phyloP scores from a whole-genome alignment of 2,113 vertebrate genomes.

The Albula glossodonta region DNA sequence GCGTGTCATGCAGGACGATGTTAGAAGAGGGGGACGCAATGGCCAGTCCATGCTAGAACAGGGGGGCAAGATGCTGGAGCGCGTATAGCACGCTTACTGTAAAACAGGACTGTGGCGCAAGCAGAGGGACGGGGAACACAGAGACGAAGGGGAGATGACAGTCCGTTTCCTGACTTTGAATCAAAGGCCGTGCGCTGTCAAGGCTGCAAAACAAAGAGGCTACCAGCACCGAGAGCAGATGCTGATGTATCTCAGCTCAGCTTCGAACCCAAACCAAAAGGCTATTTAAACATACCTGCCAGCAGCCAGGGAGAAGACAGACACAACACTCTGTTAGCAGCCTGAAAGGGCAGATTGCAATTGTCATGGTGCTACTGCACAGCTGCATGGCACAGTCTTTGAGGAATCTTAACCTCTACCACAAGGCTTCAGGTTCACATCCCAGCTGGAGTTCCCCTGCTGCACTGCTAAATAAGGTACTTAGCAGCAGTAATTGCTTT shows the following conservation, averaged over 20 bases:
- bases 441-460: neutral
- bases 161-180: conserved; percentile 45
- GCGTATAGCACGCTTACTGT: neutral
- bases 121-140: conserved; percentile 28
- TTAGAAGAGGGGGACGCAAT: conserved; percentile 61
- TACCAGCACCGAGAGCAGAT: neutral
- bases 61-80: conserved; percentile 20
- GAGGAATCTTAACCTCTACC: neutral
- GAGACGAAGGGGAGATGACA: conserved; percentile 40
- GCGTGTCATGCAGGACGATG: conserved; percentile 61
- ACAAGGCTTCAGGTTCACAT: neutral
- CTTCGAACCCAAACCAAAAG: conserved; percentile 18
- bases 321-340: neutral
- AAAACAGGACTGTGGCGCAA: conserved; percentile 31
- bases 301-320: too few relatives aligned
- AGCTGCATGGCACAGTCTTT: neutral
- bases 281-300: too few relatives aligned
- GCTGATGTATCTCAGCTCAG: conserved; percentile 16
- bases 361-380: neutral
- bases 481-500: neutral
- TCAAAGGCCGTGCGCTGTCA: conserved; percentile 14
- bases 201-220: conserved; percentile 38
- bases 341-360: conserved; percentile 20
- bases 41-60: conserved; percentile 60
- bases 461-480: neutral